A percentile compares a stretch with the other conserved stretches of the same genome.
These are phyloP conservation scores for Listronotus bonariensis DNA, from an alignment of 1,140 invertebrate species.

Conservation along the genomic window DNA sequence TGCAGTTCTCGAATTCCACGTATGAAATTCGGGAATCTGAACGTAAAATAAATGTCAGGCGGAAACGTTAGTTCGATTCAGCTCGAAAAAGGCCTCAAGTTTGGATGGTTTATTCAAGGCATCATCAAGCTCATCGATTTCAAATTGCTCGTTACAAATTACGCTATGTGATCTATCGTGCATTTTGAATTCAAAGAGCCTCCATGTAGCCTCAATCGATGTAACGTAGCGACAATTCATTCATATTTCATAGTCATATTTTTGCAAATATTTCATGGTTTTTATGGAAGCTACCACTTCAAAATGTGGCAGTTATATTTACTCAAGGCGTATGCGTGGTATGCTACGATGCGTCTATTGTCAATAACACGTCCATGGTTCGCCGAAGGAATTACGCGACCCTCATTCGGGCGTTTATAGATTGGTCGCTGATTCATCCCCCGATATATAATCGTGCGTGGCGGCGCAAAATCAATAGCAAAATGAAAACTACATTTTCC, in stretches of 20 bases:
- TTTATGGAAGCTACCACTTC: neutral
- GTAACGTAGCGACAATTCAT: conserved; percentile 21
- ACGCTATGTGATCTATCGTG: conserved; percentile 24
- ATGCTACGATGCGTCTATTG: conserved; percentile 25
- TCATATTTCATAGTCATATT: too few relatives aligned
- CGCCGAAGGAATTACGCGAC: too few relatives aligned
- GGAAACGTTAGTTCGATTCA: too few relatives aligned
- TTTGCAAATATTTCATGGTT: conserved; percentile 16
- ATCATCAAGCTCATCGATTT: too few relatives aligned
- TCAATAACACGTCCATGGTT: neutral
- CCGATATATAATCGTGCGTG: neutral
- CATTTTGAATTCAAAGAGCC: conserved; percentile 20
- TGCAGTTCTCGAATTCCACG: too few relatives aligned
- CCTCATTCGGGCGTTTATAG: neutral
- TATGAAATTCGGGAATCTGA: too few relatives aligned
- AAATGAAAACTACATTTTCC: conserved; percentile 11
- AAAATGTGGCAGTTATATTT: too few relatives aligned
- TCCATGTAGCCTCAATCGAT: conserved; percentile 18
- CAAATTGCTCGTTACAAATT: too few relatives aligned
- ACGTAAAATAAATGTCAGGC: too few relatives aligned
- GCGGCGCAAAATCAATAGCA: neutral
- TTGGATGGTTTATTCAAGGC: too few relatives aligned
- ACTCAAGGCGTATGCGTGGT: neutral
- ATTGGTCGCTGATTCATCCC: neutral
- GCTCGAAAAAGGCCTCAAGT: too few relatives aligned